phyloP scores from a whole-genome alignment of 2,797 vertebrate species.

The Platyrinchus mystaceus region DNA sequence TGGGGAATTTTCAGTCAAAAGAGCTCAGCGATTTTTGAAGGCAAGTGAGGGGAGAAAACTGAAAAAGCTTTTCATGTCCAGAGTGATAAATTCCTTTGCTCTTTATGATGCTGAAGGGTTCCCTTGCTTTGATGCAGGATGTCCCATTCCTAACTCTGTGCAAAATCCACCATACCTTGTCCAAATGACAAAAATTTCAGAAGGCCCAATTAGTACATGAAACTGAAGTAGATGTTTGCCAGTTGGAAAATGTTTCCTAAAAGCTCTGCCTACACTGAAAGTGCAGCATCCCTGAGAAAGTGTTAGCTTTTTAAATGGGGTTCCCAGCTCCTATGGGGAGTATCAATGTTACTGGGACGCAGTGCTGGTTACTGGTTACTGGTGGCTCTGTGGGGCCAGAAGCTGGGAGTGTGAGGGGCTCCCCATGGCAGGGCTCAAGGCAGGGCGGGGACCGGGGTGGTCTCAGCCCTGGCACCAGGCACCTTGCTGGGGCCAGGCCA shows the following conservation, averaged over 20 bases:
- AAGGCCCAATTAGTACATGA: not conserved
- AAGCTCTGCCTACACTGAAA: not conserved
- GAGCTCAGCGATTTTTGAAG: slow-evolving; percentile 39
- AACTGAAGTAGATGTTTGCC: not conserved
- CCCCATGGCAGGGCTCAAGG: accelerated
- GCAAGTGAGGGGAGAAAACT: not conserved
- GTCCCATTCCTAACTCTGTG: not conserved
- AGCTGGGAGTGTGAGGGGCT: not conserved
- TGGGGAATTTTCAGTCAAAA: slow-evolving; percentile 46
- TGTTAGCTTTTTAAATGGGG: not conserved
- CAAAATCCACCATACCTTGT: not conserved
- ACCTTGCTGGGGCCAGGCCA: not conserved
- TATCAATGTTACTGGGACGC: accelerated
- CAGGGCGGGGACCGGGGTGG: not conserved
- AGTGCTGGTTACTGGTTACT: too few species aligned
- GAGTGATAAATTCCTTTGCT: not conserved
- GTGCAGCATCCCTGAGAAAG: not conserved
- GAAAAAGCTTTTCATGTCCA: not conserved
- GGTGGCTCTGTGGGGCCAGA: accelerated
- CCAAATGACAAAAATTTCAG: not conserved
- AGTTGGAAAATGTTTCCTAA: not conserved
- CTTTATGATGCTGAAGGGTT: not conserved
- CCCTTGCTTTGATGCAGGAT: not conserved
- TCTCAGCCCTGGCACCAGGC: not conserved
- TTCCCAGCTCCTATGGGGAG: not conserved